These are phyloP conservation scores for Axis porcinus DNA, from an alignment of 2,113 vertebrate species.

Conservation along the genomic window DNA sequence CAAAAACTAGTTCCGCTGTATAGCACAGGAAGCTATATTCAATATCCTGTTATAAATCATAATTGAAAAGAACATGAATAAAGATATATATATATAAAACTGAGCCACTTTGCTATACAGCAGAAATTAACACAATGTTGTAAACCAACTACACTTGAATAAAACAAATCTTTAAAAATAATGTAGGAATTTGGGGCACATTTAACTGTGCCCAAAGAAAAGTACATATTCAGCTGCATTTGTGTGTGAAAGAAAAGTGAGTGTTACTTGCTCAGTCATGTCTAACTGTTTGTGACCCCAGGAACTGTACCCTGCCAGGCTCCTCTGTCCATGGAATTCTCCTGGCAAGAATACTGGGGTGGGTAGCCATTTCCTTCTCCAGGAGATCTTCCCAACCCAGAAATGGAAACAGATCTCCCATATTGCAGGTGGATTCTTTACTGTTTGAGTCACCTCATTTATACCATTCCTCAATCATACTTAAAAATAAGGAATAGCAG, in stretches of 20 bases:
- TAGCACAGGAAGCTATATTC: neutral
- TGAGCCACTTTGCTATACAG: neutral
- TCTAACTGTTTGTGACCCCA: neutral
- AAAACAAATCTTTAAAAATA: neutral
- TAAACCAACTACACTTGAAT: neutral
- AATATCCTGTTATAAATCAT: neutral
- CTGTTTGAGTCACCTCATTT: neutral
- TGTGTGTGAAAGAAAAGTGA: neutral
- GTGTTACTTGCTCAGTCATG: neutral
- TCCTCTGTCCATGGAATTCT: neutral
- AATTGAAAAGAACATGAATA: neutral
- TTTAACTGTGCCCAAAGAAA: neutral
- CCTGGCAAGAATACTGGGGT: neutral
- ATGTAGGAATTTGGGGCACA: neutral
- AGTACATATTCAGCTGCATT: neutral
- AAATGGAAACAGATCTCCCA: neutral
- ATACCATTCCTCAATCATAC: neutral
- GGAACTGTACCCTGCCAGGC: neutral
- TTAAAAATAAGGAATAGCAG: neutral
- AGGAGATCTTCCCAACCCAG: neutral
- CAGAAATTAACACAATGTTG: neutral
- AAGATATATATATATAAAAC: neutral
- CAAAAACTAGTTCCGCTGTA: neutral
- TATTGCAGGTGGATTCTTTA: neutral
- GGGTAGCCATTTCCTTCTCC: neutral